Base-by-base conservation (phyloP, 2,888 invertebrate genomes). In the Sinhomidia bicolor region DNA sequence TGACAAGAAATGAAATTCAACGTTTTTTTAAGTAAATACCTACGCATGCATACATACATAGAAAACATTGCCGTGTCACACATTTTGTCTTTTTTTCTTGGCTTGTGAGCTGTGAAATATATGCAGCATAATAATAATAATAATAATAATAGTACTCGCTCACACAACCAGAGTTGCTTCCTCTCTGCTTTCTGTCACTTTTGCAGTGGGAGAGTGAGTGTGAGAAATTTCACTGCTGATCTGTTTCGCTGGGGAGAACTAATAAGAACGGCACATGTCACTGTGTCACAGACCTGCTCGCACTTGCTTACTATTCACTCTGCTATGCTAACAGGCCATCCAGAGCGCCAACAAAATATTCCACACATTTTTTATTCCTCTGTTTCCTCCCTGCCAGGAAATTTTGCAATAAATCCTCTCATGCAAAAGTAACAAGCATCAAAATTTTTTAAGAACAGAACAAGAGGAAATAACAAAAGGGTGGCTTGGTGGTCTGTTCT, bases 251-350 rank as follows among this genome's bases (percentile, higher is more conserved):
- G 14, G 36, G 36, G 68, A n/a, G 51, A n/a, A 74, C 26, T n/a
- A 47, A 74, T 51, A 74, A 74, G 23, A 47, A 74, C 47, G 47
- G 74, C 51, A 74, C 74, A 51, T 51, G 74, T 68, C 65, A 41
- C 41, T 12, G 6, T 71, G 41, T 71, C 71, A 71, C 10, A 23
- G 3, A n/a, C n/a, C n/a, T n/a, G n/a, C n/a, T n/a, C n/a, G n/a
- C n/a, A n/a, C n/a, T n/a, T n/a, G n/a, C 44, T 12, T 17, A 51
- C 17, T 17, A 3, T 17, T n/a, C n/a, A 51, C 51, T n/a, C n/a
- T n/a, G n/a, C n/a, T 5, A 51, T n/a, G 17, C 0, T 4, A n/a
- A 12, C 57, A 23, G 51, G 4, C 20, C 7, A n/a, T 20, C 57
- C 57, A 20, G n/a, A n/a, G n/a, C 57, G 3, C 57, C 1, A 20